phyloP scores from a whole-genome alignment of 2,797 vertebrate genomes.

The Melanotaenia pygmaea region DNA sequence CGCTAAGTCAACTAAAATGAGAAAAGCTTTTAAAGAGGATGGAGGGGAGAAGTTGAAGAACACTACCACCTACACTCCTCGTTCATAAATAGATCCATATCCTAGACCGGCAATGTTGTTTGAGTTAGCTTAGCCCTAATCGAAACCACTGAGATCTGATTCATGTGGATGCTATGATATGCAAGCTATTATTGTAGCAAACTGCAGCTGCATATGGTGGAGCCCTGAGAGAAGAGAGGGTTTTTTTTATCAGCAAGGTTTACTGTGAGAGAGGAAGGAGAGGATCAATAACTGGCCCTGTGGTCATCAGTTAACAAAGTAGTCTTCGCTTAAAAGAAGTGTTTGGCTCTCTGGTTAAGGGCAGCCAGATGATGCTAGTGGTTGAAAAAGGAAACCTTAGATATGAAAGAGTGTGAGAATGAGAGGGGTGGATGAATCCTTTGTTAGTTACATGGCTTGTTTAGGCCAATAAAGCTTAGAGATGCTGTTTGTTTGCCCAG shows the following conservation, averaged over 20 bases:
- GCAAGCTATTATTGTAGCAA: constrained; percentile 78
- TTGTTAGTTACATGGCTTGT: constrained; percentile 76
- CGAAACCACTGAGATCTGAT: constrained; percentile 78
- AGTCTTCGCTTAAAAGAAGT: constrained; percentile 80
- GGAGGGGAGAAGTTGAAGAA: constrained; percentile 72
- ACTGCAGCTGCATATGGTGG: constrained; percentile 51
- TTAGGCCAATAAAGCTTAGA: constrained; percentile 76
- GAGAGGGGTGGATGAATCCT: constrained; percentile 67
- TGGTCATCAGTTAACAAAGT: constrained; percentile 86
- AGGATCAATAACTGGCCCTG: constrained; percentile 85
- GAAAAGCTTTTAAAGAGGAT: constrained; percentile 68
- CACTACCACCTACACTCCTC: constrained; percentile 79
- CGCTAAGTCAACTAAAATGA: constrained; percentile 77
- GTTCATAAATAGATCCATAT: constrained; percentile 79
- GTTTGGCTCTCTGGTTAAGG: constrained; percentile 81
- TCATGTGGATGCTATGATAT: constrained; percentile 77
- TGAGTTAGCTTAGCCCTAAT: constrained; percentile 78
- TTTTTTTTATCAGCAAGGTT: constrained; percentile 72
- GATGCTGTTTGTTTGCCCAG: constrained; percentile 71
- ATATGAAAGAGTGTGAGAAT: constrained; percentile 74
- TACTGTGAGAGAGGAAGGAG: constrained; percentile 67
- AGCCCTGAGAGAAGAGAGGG: constrained; percentile 67
- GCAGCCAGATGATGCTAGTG: constrained; percentile 79
- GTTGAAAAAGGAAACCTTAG: constrained; percentile 77
- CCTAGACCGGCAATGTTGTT: constrained; percentile 67